A percentile compares a stretch with the other conserved stretches of the same genome.
Conservation (phyloP, 1,140 invertebrate genomes). For the Drosophila punjabiensis region DNA sequence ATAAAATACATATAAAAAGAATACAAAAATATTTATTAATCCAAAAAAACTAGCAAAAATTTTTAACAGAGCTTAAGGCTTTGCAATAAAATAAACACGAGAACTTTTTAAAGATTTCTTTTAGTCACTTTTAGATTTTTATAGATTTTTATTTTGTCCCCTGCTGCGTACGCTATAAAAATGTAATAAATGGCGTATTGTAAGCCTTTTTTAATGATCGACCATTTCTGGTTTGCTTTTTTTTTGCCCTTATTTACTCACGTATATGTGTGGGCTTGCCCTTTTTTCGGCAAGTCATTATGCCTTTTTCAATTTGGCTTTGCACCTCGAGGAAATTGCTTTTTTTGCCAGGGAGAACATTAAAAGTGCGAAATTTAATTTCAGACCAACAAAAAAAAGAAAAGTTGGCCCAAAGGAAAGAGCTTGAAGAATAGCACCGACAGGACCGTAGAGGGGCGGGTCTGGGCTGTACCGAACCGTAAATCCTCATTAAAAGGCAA, state of each 20-base stretch:
- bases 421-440: constrained; percentile 25
- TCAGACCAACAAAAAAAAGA: constrained; percentile 18
- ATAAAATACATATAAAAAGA: not conserved
- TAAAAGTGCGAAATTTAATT: constrained; percentile 80
- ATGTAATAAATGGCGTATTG: constrained; percentile 70
- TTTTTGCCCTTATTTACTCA: constrained; percentile 12
- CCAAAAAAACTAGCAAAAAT: not conserved
- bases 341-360: constrained; percentile 65
- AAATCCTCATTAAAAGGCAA: constrained; percentile 72
- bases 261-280: constrained; percentile 17
- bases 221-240: constrained; percentile 44
- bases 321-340: constrained; percentile 76
- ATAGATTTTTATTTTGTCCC: constrained; percentile 41
- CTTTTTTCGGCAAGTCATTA: constrained; percentile 65
- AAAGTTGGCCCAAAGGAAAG: constrained; percentile 47
- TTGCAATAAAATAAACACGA: not conserved
- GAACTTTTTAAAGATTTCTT: constrained; percentile 15
- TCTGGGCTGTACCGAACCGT: constrained; percentile 17
- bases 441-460: constrained; percentile 10
- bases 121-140: constrained; percentile 29
- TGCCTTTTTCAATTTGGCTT: constrained; percentile 76
- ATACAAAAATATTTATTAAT: not conserved
- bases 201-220: constrained; percentile 81
- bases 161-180: constrained; percentile 57
- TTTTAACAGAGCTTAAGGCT: not conserved